Evolutionary conservation across 2,888 invertebrate species (phyloP), one percentile per base, ranked within the genome.

Genomic region (Dilophus febrilis): DNA sequence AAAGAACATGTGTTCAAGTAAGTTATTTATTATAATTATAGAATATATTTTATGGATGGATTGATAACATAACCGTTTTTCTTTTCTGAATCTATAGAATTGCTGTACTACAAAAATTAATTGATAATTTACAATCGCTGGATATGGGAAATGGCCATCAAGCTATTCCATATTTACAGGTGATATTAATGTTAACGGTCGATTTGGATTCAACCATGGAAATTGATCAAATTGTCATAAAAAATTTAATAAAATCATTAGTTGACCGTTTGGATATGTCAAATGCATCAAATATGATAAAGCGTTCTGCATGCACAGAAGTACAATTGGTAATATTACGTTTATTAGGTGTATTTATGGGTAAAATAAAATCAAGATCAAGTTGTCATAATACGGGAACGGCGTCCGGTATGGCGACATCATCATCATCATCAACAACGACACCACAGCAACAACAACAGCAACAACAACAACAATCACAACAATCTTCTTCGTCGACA

Each of bases 81-180:
- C 14, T 33, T 37, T 18, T 38, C 7, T 22, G 8, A 4, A 22
- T 22, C 8, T 22, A 22, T 18, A 61, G 61, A 48, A 56, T 57
- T 37, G 68, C 79, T 17, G 65, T 90, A 38, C 62, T 90, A 30
- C 78, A 83, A 39, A 74, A 77, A 45, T 71, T 88, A 33, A 71
- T 87, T 37, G 77, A 80, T 43, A 78, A 85, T 47, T 65, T 92
- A 49, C 81, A 83, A 0, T 72, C 76, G 37, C 64, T 92, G 40
- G 71, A 79, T 47, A 67, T 74, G 35, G 72, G 85, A 45, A 83
- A 83, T 17, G 92, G 92, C 2, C 76, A 86, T 7, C 70, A 86
- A 44, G 80, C 85, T 16, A 86, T 94, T 54, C 92, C 94, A 0
- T 86, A 87, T 53, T 77, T 94, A 58, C 92, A 94, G 73, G 86